Conservation (phyloP, 2,797 vertebrate genomes). For the Melanotaenia maccullochi region DNA sequence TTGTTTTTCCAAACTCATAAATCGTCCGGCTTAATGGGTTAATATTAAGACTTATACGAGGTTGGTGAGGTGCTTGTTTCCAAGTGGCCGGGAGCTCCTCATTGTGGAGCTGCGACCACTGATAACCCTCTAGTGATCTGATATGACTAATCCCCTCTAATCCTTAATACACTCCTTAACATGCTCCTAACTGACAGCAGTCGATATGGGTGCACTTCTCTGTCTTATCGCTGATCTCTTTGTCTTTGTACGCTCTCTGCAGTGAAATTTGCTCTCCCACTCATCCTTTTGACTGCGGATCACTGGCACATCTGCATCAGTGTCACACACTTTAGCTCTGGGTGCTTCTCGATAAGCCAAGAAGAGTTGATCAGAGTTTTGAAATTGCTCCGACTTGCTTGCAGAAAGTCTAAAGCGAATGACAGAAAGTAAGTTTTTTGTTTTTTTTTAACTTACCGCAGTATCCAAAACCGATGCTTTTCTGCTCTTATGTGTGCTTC, state of each 20-base stretch:
- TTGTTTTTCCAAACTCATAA: slow-evolving; percentile 78
- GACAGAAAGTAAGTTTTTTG: slow-evolving; percentile 3
- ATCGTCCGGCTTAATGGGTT: slow-evolving; percentile 71
- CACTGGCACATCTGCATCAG: slow-evolving; percentile 57
- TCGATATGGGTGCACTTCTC: slow-evolving; percentile 76
- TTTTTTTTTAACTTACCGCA: slow-evolving; percentile 21
- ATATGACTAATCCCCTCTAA: slow-evolving; percentile 83
- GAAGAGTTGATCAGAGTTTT: slow-evolving; percentile 50
- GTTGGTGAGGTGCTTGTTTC: slow-evolving; percentile 45
- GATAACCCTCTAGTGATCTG: slow-evolving; percentile 82
- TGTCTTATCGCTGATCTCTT: slow-evolving; percentile 77
- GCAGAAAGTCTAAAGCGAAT: slow-evolving; percentile 4
- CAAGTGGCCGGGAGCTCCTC: slow-evolving; percentile 55
- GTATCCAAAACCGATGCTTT: slow-evolving; percentile 40
- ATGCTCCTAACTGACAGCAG: slow-evolving; percentile 82
- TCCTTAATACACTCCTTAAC: slow-evolving; percentile 84
- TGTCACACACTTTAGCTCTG: slow-evolving; percentile 45
- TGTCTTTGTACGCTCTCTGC: slow-evolving; percentile 72
- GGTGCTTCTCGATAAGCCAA: slow-evolving; percentile 46
- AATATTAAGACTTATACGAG: slow-evolving; percentile 61
- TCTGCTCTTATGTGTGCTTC: slow-evolving; percentile 37
- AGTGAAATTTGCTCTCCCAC: slow-evolving; percentile 49
- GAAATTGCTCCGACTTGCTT: slow-evolving; percentile 46
- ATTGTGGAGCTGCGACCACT: slow-evolving; percentile 70
- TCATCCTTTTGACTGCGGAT: slow-evolving; percentile 57